Percentiles rank a stretch among this genome's conserved stretches.
Evolutionary conservation across 2,888 invertebrate species (phyloP).

Genomic region (Limenitis camilla): DNA sequence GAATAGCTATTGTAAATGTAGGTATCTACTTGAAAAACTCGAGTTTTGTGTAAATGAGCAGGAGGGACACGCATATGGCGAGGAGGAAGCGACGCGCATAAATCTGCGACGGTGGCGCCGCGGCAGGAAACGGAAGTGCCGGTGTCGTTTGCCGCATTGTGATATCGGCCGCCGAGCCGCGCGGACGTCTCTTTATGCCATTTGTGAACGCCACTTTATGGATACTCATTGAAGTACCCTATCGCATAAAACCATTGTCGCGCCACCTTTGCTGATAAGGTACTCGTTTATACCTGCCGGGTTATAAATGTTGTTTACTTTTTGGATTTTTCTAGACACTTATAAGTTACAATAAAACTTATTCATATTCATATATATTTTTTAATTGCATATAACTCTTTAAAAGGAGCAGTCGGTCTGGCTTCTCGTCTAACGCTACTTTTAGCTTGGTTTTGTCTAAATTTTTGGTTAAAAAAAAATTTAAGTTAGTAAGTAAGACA

Average conservation of each 20-base stretch:
- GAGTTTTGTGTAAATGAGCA: conserved; percentile 70
- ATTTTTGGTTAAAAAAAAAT: too few relatives aligned
- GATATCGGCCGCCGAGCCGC: conserved; percentile 66
- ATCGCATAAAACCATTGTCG: conserved; percentile 58
- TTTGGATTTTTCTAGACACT: neutral
- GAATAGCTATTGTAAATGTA: conserved; percentile 43
- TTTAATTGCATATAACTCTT: neutral
- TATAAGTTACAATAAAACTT: neutral
- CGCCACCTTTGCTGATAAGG: conserved; percentile 55
- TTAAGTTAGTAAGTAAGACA: too few relatives aligned
- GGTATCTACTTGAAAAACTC: conserved; percentile 69
- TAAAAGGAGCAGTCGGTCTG: too few relatives aligned
- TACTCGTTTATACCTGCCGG: conserved; percentile 28
- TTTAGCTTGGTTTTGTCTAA: too few relatives aligned
- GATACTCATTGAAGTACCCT: conserved; percentile 58
- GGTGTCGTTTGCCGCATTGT: conserved; percentile 75
- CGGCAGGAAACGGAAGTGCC: conserved; percentile 71
- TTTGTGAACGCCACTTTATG: conserved; percentile 66
- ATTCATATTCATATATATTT: too few relatives aligned
- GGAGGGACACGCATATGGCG: conserved; percentile 62
- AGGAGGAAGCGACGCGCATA: conserved; percentile 70
- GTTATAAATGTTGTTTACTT: conserved; percentile 15
- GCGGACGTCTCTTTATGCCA: conserved; percentile 68
- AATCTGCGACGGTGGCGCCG: conserved; percentile 71
- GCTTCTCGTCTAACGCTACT: too few relatives aligned